Base-by-base conservation (phyloP, 2,888 invertebrate species). In the Urechis unicinctus region DNA sequence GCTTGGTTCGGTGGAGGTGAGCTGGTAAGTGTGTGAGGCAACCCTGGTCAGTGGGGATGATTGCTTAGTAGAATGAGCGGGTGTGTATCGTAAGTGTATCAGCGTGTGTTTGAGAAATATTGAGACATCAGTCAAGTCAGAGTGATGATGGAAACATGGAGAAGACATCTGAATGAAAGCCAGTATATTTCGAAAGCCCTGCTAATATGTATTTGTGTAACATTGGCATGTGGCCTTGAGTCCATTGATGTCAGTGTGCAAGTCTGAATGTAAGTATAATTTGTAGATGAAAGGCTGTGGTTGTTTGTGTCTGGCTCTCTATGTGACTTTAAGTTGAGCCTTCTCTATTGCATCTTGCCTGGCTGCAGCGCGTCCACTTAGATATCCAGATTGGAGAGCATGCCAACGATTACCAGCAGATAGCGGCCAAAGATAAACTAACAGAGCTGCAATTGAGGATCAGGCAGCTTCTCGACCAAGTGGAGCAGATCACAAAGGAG, bases 341-440 rank as follows among this genome's bases (percentile, higher is more conserved):
- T 13, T 36, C 9, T 36, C 36, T 36, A 17, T 13, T 36, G n/a
- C n/a, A n/a, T n/a, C n/a, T n/a, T 28, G 1, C 17, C 25, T 21
- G 48, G n/a, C 30, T 28, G 48, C 30, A 89, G 87, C 80, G 87
- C 67, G 89, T 98, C 1, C 97, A 99, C 80, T 82, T 98, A 61
- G 97, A 98, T 74, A 97, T 98, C 67, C 95, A 97, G 86, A 95
- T 97, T 50, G 98, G 98, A 53, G 98, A 98, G 78, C 95, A 98
- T 81, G 93, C 97, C n/a, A 89, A 96, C 58, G 96, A 98, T 79
- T 98, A 98, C 79, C 91, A 92, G 25, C 91, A 94, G 80, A 89
- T 98, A 52, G 96, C 95, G 2, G 93, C 95, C 72, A 96, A 94
- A 76, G 98, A 99, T 77, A 98, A 97, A 77, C 82, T 98, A 52